A percentile compares a stretch with the other conserved stretches of the same genome.
Evolutionary conservation across 2,888 invertebrate genomes (phyloP).

Genomic region (Hirudinaria manillensis): DNA sequence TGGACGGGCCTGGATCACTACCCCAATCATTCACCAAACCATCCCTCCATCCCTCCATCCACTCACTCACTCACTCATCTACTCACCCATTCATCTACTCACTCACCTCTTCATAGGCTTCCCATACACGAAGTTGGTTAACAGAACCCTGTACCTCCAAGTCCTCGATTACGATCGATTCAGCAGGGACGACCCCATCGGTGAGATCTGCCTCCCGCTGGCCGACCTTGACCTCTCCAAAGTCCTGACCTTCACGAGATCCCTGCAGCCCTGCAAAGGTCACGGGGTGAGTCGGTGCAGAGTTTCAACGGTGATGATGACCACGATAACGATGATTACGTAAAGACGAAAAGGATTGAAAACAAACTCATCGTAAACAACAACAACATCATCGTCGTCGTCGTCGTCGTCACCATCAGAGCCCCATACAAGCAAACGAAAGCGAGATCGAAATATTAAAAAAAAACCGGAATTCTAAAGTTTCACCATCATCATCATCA

Average conservation of each 20-base stretch:
- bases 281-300: slow-evolving; percentile 45
- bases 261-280: slow-evolving; percentile 52
- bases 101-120: slow-evolving; percentile 44
- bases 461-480: too few species aligned
- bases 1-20: background rate
- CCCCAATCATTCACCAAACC: background rate
- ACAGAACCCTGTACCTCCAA: slow-evolving; percentile 51
- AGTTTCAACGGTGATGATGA: slow-evolving; percentile 2
- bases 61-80: background rate
- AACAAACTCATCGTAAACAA: background rate
- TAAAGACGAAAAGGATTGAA: background rate
- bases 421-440: too few species aligned
- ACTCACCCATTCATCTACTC: background rate
- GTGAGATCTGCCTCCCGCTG: slow-evolving; percentile 40
- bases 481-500: background rate
- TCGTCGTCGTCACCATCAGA: background rate
- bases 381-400: background rate
- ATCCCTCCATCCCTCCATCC: background rate
- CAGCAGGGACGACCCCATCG: slow-evolving; percentile 42
- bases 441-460: too few species aligned
- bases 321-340: background rate
- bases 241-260: slow-evolving; percentile 49
- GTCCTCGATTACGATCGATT: slow-evolving; percentile 50
- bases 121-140: slow-evolving; percentile 51
- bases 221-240: slow-evolving; percentile 47